phyloP scores from a whole-genome alignment of 1,140 invertebrate genomes.

The Sipha flava region DNA sequence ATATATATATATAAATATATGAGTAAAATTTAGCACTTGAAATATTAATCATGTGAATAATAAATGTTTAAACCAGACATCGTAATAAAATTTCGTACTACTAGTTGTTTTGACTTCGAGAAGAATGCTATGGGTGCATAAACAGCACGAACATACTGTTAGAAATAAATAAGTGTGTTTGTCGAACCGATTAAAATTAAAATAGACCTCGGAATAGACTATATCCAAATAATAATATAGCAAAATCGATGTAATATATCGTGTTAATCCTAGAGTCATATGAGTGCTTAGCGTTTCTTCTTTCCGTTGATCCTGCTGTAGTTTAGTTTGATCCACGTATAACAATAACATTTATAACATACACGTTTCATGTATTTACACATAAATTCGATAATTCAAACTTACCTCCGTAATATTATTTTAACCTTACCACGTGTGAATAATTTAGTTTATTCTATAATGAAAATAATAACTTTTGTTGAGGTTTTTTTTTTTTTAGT shows the following conservation, averaged over 20 bases:
- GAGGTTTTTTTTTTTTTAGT: neutral
- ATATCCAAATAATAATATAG: neutral
- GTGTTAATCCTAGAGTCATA: neutral
- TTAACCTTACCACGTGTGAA: neutral
- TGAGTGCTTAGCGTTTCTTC: neutral
- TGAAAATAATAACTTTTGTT: neutral
- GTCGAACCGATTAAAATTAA: too few species aligned
- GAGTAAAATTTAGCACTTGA: too few species aligned
- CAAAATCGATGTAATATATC: neutral
- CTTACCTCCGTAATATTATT: neutral
- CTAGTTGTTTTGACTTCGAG: too few species aligned
- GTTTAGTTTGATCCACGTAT: neutral
- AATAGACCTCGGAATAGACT: too few species aligned
- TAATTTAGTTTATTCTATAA: neutral
- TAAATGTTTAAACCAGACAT: too few species aligned
- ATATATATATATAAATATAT: too few species aligned
- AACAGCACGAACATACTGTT: too few species aligned
- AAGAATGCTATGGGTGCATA: too few species aligned
- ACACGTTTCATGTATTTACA: neutral
- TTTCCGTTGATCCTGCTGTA: neutral
- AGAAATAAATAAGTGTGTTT: too few species aligned
- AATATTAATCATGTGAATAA: too few species aligned
- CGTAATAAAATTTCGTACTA: too few species aligned
- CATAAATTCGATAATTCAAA: neutral
- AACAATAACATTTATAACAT: neutral